These are phyloP conservation scores for Picus viridis DNA, from an alignment of 2,797 vertebrate genomes.

Conservation along the genomic window DNA sequence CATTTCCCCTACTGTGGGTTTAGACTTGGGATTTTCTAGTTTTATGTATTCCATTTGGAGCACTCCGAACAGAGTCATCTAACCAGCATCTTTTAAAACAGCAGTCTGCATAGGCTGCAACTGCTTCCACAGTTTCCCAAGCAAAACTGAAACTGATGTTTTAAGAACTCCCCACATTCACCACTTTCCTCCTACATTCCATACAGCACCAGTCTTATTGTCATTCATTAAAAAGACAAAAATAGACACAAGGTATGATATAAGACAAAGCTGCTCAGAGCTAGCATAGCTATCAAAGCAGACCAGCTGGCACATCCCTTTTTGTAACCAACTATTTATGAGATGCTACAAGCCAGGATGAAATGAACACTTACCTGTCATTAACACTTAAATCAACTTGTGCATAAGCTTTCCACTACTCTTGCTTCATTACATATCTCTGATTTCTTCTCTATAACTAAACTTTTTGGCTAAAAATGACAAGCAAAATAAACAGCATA, in stretches of 20 bases:
- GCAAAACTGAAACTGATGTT: background rate
- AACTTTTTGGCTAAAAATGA: background rate
- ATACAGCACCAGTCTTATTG: background rate
- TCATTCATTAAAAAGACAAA: background rate
- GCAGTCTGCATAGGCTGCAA: background rate
- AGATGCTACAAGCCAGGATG: background rate
- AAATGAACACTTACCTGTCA: background rate
- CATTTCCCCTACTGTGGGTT: background rate
- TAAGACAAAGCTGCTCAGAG: background rate
- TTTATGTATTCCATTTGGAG: background rate
- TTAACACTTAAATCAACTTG: background rate
- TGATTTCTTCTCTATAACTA: background rate
- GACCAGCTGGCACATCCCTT: background rate
- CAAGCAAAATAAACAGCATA: background rate
- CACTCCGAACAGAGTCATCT: background rate
- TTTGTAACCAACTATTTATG: background rate
- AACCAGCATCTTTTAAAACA: background rate
- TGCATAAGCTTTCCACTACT: background rate
- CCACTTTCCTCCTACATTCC: background rate
- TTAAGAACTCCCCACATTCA: background rate
- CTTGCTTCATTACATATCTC: background rate
- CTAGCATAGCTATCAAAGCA: background rate
- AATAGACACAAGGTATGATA: background rate
- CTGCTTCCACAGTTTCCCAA: background rate
- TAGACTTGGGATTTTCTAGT: background rate